Percentiles rank a stretch among this genome's conserved stretches.
These are phyloP conservation scores for Harlomillsia oculata DNA, from an alignment of 1,140 invertebrate species.

Conservation along the genomic window DNA sequence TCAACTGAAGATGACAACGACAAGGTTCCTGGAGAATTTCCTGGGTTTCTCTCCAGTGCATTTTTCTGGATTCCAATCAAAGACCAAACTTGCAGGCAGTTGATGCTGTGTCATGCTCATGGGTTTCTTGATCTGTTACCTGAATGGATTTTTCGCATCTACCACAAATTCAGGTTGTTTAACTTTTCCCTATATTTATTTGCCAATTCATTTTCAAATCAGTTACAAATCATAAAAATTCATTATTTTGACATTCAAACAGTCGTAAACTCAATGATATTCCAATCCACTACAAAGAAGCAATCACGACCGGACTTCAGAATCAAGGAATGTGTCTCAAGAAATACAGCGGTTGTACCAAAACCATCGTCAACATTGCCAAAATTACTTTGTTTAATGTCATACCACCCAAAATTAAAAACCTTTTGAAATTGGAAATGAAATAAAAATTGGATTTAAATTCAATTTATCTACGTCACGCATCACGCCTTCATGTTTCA, in stretches of 20 bases:
- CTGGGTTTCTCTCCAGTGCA: constrained; percentile 19
- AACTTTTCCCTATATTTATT: too few species aligned
- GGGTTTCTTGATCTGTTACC: constrained; percentile 28
- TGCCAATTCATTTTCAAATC: too few species aligned
- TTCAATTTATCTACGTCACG: too few species aligned
- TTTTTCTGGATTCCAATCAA: constrained; percentile 25
- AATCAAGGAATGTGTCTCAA: constrained; percentile 28
- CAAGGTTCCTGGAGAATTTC: too few species aligned
- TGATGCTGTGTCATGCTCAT: constrained; percentile 33
- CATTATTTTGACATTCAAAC: constrained; percentile 1
- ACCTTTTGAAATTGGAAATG: too few species aligned
- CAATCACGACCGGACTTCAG: constrained; percentile 20
- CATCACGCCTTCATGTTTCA: too few species aligned
- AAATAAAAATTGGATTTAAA: too few species aligned
- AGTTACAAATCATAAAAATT: neutral
- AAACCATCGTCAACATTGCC: constrained; percentile 7
- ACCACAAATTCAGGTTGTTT: constrained; percentile 21
- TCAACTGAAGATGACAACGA: neutral
- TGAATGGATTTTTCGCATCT: neutral
- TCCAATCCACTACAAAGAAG: constrained; percentile 11
- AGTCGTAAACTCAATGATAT: constrained; percentile 16
- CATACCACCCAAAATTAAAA: too few species aligned
- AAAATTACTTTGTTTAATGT: too few species aligned
- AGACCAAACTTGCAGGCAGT: constrained; percentile 16
- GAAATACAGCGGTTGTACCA: constrained; percentile 14